Conservation (phyloP, 2,888 invertebrate genomes). For the Griposia aprilina region DNA sequence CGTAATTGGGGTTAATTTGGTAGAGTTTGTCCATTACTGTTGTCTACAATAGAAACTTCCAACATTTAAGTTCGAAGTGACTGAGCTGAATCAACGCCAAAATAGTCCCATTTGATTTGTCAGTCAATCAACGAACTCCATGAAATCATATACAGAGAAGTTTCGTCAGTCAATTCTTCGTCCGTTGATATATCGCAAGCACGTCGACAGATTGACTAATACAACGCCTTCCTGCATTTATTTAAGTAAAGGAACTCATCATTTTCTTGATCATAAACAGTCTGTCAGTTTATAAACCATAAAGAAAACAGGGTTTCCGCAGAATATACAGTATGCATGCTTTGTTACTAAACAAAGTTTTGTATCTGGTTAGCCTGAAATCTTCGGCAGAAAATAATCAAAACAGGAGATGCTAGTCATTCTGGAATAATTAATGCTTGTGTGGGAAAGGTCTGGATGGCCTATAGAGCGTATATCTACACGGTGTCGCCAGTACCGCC, state of each 20-base stretch:
- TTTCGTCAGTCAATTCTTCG: constrained; percentile 47
- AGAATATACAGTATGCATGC: neutral
- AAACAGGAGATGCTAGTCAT: neutral
- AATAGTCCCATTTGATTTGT: constrained; percentile 20
- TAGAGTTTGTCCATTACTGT: neutral
- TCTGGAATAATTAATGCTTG: neutral
- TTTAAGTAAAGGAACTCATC: constrained; percentile 2
- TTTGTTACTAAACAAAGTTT: constrained; percentile 8
- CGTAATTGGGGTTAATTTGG: too few species aligned
- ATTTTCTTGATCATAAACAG: constrained; percentile 33
- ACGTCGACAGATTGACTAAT: constrained; percentile 33
- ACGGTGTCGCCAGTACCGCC: neutral
- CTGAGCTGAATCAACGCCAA: neutral
- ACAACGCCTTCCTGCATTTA: constrained; percentile 40
- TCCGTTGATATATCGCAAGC: constrained; percentile 3
- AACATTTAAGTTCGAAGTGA: neutral
- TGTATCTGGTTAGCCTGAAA: constrained; percentile 2
- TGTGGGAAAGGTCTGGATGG: neutral
- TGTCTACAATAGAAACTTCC: neutral
- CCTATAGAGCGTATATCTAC: neutral
- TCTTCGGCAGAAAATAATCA: neutral
- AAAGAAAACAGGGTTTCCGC: neutral
- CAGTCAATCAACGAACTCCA: constrained; percentile 18
- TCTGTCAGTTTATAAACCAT: constrained; percentile 21
- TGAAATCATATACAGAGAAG: constrained; percentile 13